Conservation (phyloP, 2,797 vertebrate species). For the Trachops cirrhosus region DNA sequence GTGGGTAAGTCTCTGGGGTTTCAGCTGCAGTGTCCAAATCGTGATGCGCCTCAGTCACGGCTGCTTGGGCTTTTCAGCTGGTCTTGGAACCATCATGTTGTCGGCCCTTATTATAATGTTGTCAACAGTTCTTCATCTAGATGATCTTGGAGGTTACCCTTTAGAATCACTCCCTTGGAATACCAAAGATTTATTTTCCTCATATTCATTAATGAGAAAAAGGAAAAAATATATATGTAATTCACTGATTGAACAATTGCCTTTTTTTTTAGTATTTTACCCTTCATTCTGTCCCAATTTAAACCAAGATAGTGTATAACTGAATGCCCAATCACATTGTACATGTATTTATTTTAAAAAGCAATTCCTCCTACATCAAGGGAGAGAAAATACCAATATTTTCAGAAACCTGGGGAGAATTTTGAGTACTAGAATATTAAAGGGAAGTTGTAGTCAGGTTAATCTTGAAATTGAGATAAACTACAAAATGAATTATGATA, state of each 20-base stretch:
- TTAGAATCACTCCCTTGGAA: background rate
- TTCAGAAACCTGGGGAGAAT: constrained; percentile 14
- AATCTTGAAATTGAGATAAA: background rate
- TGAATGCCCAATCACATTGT: background rate
- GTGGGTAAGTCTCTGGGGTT: background rate
- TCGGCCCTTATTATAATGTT: background rate
- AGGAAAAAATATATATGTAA: background rate
- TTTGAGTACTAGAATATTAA: background rate
- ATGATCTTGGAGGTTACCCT: background rate
- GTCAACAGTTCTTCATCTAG: background rate
- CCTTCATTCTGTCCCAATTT: background rate
- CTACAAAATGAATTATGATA: constrained; percentile 7
- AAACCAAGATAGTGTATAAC: background rate
- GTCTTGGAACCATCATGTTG: background rate
- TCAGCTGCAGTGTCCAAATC: background rate
- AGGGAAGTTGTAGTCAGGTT: background rate
- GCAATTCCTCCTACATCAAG: background rate
- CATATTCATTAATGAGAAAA: background rate
- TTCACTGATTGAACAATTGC: background rate
- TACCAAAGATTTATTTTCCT: constrained; percentile 40
- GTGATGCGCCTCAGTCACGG: background rate
- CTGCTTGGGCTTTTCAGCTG: background rate
- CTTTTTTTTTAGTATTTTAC: background rate
- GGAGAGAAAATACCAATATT: background rate
- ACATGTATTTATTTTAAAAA: background rate